phyloP scores from a whole-genome alignment of 2,888 invertebrate species.

The Melolontha melolontha region DNA sequence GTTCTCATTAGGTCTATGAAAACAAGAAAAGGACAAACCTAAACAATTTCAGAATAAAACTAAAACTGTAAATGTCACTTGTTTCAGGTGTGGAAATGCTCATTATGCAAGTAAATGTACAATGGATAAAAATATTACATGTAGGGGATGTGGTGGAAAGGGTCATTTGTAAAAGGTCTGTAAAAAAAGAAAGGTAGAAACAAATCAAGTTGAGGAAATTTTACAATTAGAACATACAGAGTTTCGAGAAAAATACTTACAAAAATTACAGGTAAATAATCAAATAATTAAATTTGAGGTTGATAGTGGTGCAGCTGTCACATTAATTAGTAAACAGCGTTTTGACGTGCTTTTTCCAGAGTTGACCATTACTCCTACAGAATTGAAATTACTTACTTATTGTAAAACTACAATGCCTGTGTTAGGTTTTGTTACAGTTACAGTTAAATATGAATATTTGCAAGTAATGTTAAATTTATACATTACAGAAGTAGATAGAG shows the following conservation, averaged over 20 bases:
- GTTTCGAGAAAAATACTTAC: slow-evolving; percentile 38
- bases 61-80: slow-evolving; percentile 33
- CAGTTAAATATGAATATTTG: slow-evolving; percentile 15
- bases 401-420: slow-evolving; percentile 41
- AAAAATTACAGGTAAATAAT: slow-evolving; percentile 28
- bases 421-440: slow-evolving; percentile 45
- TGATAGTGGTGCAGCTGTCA: slow-evolving; percentile 48
- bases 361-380: slow-evolving; percentile 5
- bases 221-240: slow-evolving; percentile 37
- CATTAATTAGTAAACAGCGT: slow-evolving; percentile 37
- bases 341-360: slow-evolving; percentile 26
- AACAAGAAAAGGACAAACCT: slow-evolving; percentile 22
- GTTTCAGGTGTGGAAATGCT: slow-evolving; percentile 33
- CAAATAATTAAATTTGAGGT: slow-evolving; percentile 45
- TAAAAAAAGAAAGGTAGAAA: slow-evolving; percentile 19
- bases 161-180: slow-evolving; percentile 44
- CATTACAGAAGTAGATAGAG: slow-evolving; percentile 47
- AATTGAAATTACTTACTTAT: slow-evolving; percentile 44
- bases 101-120: slow-evolving; percentile 37
- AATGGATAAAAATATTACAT: slow-evolving; percentile 28
- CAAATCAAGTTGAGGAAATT: slow-evolving; percentile 27
- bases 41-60: slow-evolving; percentile 2
- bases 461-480: slow-evolving; percentile 44
- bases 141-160: slow-evolving; percentile 43
- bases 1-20: not conserved